Evolutionary conservation across 2,888 invertebrate species (phyloP).

Genomic region (Pachliopta kotzebuea): DNA sequence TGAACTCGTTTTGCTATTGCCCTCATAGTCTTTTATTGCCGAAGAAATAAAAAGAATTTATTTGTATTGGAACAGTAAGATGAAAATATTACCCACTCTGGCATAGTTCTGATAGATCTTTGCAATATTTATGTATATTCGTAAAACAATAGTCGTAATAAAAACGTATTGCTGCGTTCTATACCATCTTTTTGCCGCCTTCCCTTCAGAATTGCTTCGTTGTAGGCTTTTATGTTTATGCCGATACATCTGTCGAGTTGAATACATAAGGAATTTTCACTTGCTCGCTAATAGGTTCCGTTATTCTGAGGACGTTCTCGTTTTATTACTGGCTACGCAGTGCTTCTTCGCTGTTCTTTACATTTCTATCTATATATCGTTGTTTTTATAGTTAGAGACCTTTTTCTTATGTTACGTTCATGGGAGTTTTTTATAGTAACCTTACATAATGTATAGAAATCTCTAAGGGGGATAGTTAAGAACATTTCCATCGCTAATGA

Average conservation of each 20-base stretch:
- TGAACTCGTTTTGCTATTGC: background rate
- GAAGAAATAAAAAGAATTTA: no score
- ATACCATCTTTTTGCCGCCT: constrained; percentile 8
- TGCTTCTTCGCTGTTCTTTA: background rate
- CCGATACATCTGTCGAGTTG: constrained; percentile 10
- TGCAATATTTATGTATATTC: background rate
- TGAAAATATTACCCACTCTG: no score
- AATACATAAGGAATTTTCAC: constrained; percentile 29
- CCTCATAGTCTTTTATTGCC: no score
- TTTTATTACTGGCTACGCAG: constrained; percentile 2
- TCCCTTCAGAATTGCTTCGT: constrained; percentile 13
- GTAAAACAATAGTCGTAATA: background rate
- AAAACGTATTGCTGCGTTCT: constrained; percentile 2
- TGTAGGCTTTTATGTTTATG: constrained; percentile 23
- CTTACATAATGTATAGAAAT: no score
- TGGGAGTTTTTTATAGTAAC: no score
- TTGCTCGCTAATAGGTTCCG: constrained; percentile 28
- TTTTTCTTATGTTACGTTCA: no score
- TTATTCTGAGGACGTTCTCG: constrained; percentile 23
- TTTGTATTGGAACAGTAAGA: no score
- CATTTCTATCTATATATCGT: no score
- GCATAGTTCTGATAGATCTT: no score
- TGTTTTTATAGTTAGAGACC: no score
- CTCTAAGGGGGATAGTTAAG: no score
- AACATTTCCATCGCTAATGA: no score